Evolutionary conservation across 1,140 invertebrate genomes (phyloP), one percentile per base, ranked within the genome.

Genomic region (Plectrocnemia conspersa): DNA sequence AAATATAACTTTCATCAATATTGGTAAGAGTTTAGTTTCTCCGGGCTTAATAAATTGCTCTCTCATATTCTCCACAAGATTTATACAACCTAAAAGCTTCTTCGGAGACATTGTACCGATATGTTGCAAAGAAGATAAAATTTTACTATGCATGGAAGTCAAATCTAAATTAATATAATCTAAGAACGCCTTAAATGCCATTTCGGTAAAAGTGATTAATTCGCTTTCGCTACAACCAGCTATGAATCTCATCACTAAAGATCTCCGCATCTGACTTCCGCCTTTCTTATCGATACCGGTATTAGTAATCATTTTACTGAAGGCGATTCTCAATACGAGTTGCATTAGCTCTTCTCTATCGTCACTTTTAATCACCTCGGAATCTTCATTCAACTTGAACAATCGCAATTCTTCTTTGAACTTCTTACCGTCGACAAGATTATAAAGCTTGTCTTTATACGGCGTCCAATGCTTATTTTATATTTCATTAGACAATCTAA

Each of bases 401-500:
- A 81, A 73, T 0, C 82, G 79, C 0, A 97, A 65, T 69, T 93
- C 90, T 54, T 84, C 83, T 71, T 91, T 91, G 52, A 96, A 86
- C 58, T 87, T 88, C 58, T 89, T 89, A 38, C 95, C 91, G 66
- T 93, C 86, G 0, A 95, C 78, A 13, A 95, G 74, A 55, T 81
- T 82, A 54, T 83, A 79, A 6, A 96, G 67, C 65, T 89, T 80
- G 15, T 82, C 81, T 66, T 81, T 89, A 64, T 96, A 95, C 2
- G 88, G 83, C 0, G 73, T 67, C 5, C 95, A 58, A 56, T 66
- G 64, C 63, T 89, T 86, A 38, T 84, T 78, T 89, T 92, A 66
- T 94, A 96, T 3, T 84, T 83, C 50, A 91, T 74, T 3, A 97
- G 65, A 69, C 91, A 96, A 64, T 89, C 85, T 36, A 97, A 73